Evolutionary conservation across 2,113 vertebrate species (phyloP), one percentile per base, ranked within the genome.

Genomic region (Oncorhynchus keta): DNA sequence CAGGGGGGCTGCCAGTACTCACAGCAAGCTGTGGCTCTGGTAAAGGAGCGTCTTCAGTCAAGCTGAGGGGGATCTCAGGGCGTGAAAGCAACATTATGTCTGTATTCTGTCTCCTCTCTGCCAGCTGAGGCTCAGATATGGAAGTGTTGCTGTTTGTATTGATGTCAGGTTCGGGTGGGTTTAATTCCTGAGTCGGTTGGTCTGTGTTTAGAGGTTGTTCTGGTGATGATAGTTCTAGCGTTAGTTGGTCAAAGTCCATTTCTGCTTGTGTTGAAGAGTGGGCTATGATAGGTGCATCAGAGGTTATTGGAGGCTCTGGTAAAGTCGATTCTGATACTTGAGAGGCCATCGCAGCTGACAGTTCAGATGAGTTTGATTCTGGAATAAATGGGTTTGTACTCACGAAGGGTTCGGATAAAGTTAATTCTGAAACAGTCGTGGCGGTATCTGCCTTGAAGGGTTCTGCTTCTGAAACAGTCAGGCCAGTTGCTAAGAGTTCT

Each of bases 21-120:
- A 66, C 74, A 77, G 68, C 57, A 70, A 62, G 67, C 75, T 71
- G 68, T 65, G 68, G 35, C 68, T 76, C 66, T 76, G 45, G 67
- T 39, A 76, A 69, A 30, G 20, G 49, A n/a, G 57, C 35, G 18
- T 69, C 66, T 70, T 45, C 74, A 59, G 74, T 35, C 74, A 45
- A 5, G 62, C 57, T 39, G 72, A 35, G 55, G 72, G 55, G 12
- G 32, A 26, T 73, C 72, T 62, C 57, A 28, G 73, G 73, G 73
- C n/a, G 45, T 67, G 49, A 35, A 9, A 48, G 73, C 39, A 67
- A 66, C 24, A 61, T 28, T 51, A 66, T 75, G 28, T 67, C 64
- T n/a, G 62, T 18, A 13, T n/a, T 32, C 73, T 51, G 62, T 22
- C 73, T 51, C 62, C 45, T 11, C 45, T 39, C 62, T 75, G 73